Conservation (phyloP, 2,797 vertebrate genomes). For the Mionectes olivaceus region DNA sequence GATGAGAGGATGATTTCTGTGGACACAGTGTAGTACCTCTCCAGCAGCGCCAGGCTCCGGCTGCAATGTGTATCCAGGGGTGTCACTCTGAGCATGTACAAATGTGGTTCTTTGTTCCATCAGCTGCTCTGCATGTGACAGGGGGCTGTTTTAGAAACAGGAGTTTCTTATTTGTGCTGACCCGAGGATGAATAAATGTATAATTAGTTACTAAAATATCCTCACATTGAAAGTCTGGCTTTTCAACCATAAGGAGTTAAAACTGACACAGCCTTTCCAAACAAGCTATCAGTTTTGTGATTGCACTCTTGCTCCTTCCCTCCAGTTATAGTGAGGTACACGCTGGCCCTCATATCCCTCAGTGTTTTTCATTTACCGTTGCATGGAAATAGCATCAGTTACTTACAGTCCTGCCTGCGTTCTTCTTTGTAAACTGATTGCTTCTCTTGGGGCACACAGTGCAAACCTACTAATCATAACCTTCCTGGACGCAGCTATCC, state of each 20-base stretch:
- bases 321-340: not conserved
- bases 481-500: not conserved
- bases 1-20: not conserved
- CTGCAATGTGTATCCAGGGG: not conserved
- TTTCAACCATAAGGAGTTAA: not conserved
- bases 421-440: not conserved
- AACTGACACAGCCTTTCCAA: not conserved
- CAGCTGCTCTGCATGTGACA: constrained; percentile 43
- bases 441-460: not conserved
- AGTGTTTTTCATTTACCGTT: not conserved
- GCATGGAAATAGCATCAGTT: not conserved
- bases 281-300: not conserved
- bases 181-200: not conserved
- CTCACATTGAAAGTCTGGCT: not conserved
- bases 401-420: not conserved
- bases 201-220: not conserved
- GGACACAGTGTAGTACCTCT: not conserved
- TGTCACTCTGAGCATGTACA: not conserved
- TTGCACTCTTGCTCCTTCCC: not conserved
- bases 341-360: not conserved
- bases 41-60: not conserved
- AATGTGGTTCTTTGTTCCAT: not conserved
- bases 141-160: not conserved
- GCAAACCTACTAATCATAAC: not conserved
- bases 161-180: constrained; percentile 19